Evolutionary conservation across 2,113 vertebrate genomes (phyloP).

Genomic region (Hippocampus barbouri): DNA sequence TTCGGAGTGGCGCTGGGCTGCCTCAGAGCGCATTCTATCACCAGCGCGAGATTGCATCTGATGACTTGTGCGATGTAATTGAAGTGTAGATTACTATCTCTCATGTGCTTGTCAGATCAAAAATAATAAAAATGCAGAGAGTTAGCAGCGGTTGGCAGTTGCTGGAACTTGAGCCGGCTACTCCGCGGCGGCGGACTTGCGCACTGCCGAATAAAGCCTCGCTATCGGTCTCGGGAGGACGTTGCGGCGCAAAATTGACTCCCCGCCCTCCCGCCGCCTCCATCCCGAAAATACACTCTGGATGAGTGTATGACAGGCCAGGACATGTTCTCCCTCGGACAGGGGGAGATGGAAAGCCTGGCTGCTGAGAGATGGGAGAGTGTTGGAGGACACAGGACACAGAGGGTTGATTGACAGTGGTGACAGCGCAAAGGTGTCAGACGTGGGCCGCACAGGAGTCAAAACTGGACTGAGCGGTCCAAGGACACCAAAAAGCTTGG

Average conservation of each 20-base stretch:
- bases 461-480: constrained; percentile 38
- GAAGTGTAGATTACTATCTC: constrained; percentile 75
- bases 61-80: constrained; percentile 72
- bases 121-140: constrained; percentile 66
- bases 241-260: constrained; percentile 54
- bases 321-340: constrained; percentile 49
- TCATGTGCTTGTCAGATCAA: constrained; percentile 69
- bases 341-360: constrained; percentile 34
- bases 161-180: constrained; percentile 39
- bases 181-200: constrained; percentile 39
- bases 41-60: constrained; percentile 68
- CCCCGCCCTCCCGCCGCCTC: constrained; percentile 10
- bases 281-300: constrained; percentile 32
- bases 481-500: constrained; percentile 42
- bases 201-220: constrained; percentile 45
- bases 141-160: constrained; percentile 30
- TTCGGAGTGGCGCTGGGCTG: constrained; percentile 64
- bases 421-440: constrained; percentile 57
- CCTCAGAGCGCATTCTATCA: constrained; percentile 69
- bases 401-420: constrained; percentile 56
- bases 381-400: constrained; percentile 47
- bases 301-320: constrained; percentile 54
- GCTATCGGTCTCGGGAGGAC: constrained; percentile 45
- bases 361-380: constrained; percentile 43
- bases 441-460: constrained; percentile 35